Evolutionary conservation across 2,797 vertebrate genomes (phyloP).

Genomic region (Acanthornis magna): DNA sequence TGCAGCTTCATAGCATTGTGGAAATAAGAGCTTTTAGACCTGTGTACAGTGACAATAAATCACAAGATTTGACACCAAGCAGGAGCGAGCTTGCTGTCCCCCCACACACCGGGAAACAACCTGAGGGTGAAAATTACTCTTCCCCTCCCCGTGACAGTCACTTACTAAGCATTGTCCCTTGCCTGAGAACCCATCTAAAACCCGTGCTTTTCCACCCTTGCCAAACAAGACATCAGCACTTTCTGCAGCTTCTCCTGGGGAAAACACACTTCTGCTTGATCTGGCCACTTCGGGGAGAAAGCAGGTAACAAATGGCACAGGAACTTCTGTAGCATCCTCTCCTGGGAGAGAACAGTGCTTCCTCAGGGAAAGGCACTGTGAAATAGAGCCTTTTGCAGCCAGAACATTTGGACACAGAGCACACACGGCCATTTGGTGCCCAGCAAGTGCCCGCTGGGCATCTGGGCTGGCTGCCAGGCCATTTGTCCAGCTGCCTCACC

Average conservation of each 20-base stretch:
- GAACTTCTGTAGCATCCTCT: not conserved
- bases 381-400: not conserved
- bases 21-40: not conserved
- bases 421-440: not conserved
- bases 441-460: not conserved
- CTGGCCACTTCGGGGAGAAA: not conserved
- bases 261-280: not conserved
- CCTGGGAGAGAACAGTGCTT: not conserved
- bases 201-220: not conserved
- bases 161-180: not conserved
- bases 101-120: fast-evolving
- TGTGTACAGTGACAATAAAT: not conserved
- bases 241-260: not conserved
- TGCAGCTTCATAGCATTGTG: not conserved
- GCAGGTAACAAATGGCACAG: not conserved
- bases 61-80: not conserved
- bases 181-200: not conserved
- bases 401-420: not conserved
- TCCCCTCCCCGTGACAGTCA: not conserved
- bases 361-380: not conserved
- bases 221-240: not conserved
- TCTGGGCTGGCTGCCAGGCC: not conserved
- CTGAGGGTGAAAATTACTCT: not conserved
- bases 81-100: not conserved
- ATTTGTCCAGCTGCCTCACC: not conserved